These are phyloP conservation scores for Agrotis clavis DNA, from an alignment of 2,888 invertebrate genomes.

Conservation along the genomic window DNA sequence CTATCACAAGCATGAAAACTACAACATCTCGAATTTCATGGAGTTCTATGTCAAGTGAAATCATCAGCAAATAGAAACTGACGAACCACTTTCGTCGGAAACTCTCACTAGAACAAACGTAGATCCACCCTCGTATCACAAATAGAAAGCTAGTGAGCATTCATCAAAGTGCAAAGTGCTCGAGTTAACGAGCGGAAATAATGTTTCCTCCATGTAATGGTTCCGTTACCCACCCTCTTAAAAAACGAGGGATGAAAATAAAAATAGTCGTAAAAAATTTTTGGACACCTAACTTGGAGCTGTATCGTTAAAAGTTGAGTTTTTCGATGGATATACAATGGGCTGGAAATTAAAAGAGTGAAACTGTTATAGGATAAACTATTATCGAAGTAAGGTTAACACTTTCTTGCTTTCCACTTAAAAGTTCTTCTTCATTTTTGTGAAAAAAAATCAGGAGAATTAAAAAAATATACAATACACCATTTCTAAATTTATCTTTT, in stretches of 20 bases:
- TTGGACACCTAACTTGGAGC: constrained; percentile 62
- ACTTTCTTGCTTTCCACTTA: neutral
- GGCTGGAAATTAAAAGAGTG: constrained; percentile 22
- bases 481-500: no score
- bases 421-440: neutral
- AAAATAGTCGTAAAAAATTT: constrained; percentile 82
- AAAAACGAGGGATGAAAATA: constrained; percentile 76
- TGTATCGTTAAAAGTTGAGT: constrained; percentile 63
- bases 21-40: constrained; percentile 42
- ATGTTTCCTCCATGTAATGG: constrained; percentile 89
- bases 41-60: constrained; percentile 56
- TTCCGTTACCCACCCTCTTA: constrained; percentile 78
- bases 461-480: no score
- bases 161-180: constrained; percentile 88
- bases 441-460: no score
- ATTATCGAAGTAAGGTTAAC: neutral
- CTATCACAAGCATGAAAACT: constrained; percentile 49
- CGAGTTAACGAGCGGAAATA: constrained; percentile 89
- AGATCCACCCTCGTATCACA: constrained; percentile 76
- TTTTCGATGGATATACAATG: constrained; percentile 22
- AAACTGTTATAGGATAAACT: neutral
- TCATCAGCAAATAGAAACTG: constrained; percentile 55
- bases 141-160: constrained; percentile 84
- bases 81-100: constrained; percentile 55
- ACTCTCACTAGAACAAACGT: constrained; percentile 59